Evolutionary conservation across 2,888 invertebrate species (phyloP).

Genomic region (Lacanobia wlatinum): DNA sequence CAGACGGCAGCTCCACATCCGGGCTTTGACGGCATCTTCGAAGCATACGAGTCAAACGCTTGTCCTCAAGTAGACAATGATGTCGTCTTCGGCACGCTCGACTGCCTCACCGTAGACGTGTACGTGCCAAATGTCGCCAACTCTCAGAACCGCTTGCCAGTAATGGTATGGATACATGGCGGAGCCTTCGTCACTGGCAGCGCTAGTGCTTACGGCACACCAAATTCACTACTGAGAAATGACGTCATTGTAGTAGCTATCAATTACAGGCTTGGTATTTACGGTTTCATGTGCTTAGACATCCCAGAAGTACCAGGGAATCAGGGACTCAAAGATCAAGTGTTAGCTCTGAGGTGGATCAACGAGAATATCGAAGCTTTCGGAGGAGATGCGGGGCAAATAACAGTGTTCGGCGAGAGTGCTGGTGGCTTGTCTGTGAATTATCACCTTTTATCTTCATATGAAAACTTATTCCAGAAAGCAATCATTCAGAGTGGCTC

Average conservation of each 20-base stretch:
- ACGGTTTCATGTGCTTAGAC: conserved; percentile 70
- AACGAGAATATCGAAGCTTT: conserved; percentile 71
- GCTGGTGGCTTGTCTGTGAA: conserved; percentile 66
- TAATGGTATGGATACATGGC: conserved; percentile 53
- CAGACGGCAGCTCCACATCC: conserved; percentile 59
- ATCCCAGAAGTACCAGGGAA: conserved; percentile 72
- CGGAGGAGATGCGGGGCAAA: conserved; percentile 66
- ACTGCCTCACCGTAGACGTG: conserved; percentile 64
- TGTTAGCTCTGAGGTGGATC: conserved; percentile 72
- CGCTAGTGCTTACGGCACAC: not conserved
- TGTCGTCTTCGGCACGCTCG: conserved; percentile 47
- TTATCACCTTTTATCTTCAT: conserved; percentile 34
- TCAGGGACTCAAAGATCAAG: conserved; percentile 73
- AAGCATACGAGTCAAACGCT: conserved; percentile 61
- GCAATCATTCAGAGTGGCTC: conserved; percentile 56
- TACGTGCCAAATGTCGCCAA: conserved; percentile 61
- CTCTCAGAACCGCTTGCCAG: conserved; percentile 43
- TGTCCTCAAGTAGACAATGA: conserved; percentile 57
- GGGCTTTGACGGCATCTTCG: conserved; percentile 56
- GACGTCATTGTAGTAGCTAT: conserved; percentile 50
- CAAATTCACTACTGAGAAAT: conserved; percentile 23
- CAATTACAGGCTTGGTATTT: conserved; percentile 57
- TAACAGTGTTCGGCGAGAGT: conserved; percentile 70
- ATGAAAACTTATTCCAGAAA: conserved; percentile 46
- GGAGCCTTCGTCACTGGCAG: conserved; percentile 37